Evolutionary conservation across 1,140 invertebrate genomes (phyloP), one percentile per base, ranked within the genome.

Genomic region (Drosophila ironensis): DNA sequence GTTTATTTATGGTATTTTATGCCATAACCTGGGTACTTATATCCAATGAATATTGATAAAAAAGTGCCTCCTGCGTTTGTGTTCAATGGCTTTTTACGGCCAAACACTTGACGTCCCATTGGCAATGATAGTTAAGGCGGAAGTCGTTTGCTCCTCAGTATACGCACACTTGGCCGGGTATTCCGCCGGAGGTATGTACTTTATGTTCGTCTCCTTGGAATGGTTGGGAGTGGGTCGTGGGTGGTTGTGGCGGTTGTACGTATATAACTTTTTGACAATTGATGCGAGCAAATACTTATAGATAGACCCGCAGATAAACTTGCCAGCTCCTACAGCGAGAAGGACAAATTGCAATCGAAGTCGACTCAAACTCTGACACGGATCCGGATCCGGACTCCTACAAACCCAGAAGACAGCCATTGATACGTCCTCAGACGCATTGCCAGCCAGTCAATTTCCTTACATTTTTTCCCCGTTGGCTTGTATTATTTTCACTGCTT

Each of bases 211-310:
- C 25, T 16, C 30, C n/a, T n/a, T 57, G 25, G 3, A 7, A 5
- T 30, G 5, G 19, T 8, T 42, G 22, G 20, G 16, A 2, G 9
- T 40, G 12, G 22, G 9, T 30, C 9, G 25, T 7, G 3, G 9
- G 17, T 6, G 25, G 14, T 12, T 11, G n/a, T 12, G 20, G 11
- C n/a, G 33, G 50, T 22, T 9, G 30, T 33, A 33, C 30, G n/a
- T n/a, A 33, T 33, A 51, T 57, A 84, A 84, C 77, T 82, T 84
- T 73, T 82, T 77, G 61, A 77, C 78, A 84, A 84, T 84, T 84
- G 77, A 81, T 77, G 78, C 56, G 78, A 54, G 50, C 78, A 81
- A 84, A 84, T 84, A 84, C 68, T 72, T 82, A 84, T 64, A 72
- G 60, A 69, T 71, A 56, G 30, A 38, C 74, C 68, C 53, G 48